Evolutionary conservation across 2,113 vertebrate species (phyloP).

Genomic region (Cyprinodon brontotheroides): DNA sequence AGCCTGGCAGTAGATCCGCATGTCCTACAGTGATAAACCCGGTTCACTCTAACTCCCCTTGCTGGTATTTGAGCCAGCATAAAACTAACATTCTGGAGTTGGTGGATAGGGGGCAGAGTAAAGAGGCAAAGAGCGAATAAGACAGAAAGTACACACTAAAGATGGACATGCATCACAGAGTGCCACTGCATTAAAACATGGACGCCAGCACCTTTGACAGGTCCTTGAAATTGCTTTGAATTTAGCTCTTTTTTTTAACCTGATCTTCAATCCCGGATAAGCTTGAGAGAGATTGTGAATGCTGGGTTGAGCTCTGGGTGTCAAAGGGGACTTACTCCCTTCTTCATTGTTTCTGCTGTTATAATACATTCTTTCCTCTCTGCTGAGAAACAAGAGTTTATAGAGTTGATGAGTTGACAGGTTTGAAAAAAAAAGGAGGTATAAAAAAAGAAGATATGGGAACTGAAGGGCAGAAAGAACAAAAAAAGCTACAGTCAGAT

Average conservation of each 20-base stretch:
- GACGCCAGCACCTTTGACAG: constrained; percentile 14
- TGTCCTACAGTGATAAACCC: constrained; percentile 58
- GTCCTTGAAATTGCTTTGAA: constrained; percentile 12
- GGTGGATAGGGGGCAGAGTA: constrained; percentile 7
- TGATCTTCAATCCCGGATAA: constrained; percentile 23
- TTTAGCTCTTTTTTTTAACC: neutral
- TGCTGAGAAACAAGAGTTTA: constrained; percentile 16
- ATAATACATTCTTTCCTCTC: constrained; percentile 44
- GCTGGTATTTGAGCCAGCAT: constrained; percentile 36
- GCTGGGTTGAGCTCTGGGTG: constrained; percentile 28
- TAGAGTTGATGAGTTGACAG: constrained; percentile 54
- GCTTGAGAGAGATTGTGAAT: constrained; percentile 48
- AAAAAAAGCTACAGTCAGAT: constrained; percentile 36
- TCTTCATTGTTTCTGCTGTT: constrained; percentile 44
- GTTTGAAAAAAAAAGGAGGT: neutral
- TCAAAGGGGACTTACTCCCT: constrained; percentile 43
- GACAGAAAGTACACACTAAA: constrained; percentile 21
- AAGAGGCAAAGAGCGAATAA: neutral
- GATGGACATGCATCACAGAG: constrained; percentile 10
- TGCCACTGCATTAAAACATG: constrained; percentile 8
- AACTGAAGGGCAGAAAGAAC: constrained; percentile 40
- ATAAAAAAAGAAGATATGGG: constrained; percentile 9
- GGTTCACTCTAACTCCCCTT: constrained; percentile 49
- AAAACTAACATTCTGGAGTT: constrained; percentile 28
- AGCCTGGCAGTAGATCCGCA: constrained; percentile 35